Evolutionary conservation across 2,888 invertebrate genomes (phyloP), one percentile per base, ranked within the genome.

Genomic region (Gymnoscelis rufifasciata): DNA sequence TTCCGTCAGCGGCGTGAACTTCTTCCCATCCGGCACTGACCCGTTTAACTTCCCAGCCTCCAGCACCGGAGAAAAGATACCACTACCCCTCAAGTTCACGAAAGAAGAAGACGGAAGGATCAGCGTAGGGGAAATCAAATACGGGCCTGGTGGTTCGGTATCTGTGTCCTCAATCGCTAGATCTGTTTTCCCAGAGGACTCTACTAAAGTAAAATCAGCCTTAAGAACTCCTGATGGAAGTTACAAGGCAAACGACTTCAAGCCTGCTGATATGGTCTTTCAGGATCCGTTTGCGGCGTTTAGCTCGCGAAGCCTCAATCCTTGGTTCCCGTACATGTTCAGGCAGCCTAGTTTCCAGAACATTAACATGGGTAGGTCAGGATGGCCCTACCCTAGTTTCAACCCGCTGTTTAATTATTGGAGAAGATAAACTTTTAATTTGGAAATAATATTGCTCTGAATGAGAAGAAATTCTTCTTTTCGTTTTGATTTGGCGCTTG

Each of bases 151-250:
- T 13, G 77, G 74, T 1, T 73, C 74, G 7, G 68, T 78, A 0
- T 63, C 74, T 0, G 74, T 78, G 0, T 67, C 75, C 0, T 72
- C 81, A 0, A 60, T 74, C 10, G 65, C 74, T 0, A 67, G 71
- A 19, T 65, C 64, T 3, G 54, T 57, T 1, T 57, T 61, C 10
- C 63, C 66, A 2, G 49, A 62, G 1, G 57, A 62, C n/a, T 60
- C 67, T 15, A 52, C 55, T n/a, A 59, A 60, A 12, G 11, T 15
- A 1, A 52, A 51, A 24, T 30, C 46, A 6, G 39, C 31, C 7
- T 15, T 10, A 1, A 29, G 13, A n/a, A 19, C 26, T 8, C 15
- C 38, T 3, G 13, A 19, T 19, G 15, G 39, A 10, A 48, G 35
- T 41, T 38, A 33, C 24, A 38, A 24, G 14, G 10, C 47, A 5